Percentiles rank a stretch among this genome's conserved stretches.
Conservation (phyloP, 2,113 vertebrate genomes). For the Clarias magur region DNA sequence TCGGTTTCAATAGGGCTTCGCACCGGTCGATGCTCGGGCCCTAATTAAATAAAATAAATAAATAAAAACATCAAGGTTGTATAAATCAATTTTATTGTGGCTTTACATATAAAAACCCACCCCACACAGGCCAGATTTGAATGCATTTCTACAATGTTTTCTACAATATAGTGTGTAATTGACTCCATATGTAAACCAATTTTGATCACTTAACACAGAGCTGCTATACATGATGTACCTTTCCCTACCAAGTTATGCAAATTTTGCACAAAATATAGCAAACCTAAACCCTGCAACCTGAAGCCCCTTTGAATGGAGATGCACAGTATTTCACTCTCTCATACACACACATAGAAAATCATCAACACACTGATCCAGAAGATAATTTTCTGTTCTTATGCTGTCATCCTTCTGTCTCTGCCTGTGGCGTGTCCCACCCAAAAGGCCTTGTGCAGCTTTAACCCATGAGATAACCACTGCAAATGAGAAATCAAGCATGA, state of each 20-base stretch:
- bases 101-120: constrained; percentile 61
- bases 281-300: not conserved
- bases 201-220: not conserved
- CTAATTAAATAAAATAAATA: too few relatives aligned
- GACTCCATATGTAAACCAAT: constrained; percentile 1
- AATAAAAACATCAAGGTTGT: constrained; percentile 5
- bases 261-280: not conserved
- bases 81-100: constrained; percentile 68
- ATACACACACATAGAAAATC: not conserved
- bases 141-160: constrained; percentile 8
- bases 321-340: not conserved
- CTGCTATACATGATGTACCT: not conserved
- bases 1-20: too few relatives aligned
- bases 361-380: constrained; percentile 39
- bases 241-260: not conserved
- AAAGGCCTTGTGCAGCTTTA: constrained; percentile 60
- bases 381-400: not conserved
- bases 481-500: constrained; percentile 51
- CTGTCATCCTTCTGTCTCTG: constrained; percentile 33
- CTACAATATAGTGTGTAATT: constrained; percentile 15
- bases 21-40: too few relatives aligned
- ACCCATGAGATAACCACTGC: constrained; percentile 94
- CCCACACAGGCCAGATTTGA: constrained; percentile 21
- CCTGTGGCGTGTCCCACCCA: not conserved
- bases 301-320: not conserved